phyloP scores from a whole-genome alignment of 2,888 invertebrate genomes.

The Anthrax anthrax region DNA sequence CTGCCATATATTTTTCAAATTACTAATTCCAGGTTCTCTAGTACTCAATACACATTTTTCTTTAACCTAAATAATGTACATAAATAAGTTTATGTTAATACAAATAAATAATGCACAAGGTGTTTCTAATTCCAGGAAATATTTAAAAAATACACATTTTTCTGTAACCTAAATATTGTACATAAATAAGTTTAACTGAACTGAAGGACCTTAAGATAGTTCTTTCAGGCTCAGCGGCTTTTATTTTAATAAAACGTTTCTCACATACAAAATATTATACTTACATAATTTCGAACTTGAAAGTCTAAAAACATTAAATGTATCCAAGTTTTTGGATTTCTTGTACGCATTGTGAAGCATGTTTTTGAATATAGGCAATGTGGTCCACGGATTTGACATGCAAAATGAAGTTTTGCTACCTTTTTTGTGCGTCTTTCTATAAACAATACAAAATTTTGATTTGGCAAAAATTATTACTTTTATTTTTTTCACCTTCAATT shows the following conservation, averaged over 20 bases:
- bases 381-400: slow-evolving; percentile 68
- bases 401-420: slow-evolving; percentile 75
- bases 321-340: slow-evolving; percentile 80
- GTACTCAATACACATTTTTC: slow-evolving; percentile 65
- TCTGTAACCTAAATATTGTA: slow-evolving; percentile 47
- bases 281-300: slow-evolving; percentile 43
- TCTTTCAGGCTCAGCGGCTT: too few relatives aligned
- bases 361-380: slow-evolving; percentile 78
- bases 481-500: slow-evolving; percentile 56
- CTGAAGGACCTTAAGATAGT: too few relatives aligned
- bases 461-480: too few relatives aligned
- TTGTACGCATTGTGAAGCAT: slow-evolving; percentile 62
- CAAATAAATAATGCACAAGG: too few relatives aligned
- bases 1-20: slow-evolving; percentile 86
- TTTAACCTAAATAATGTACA: slow-evolving; percentile 41
- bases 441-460: slow-evolving; percentile 15
- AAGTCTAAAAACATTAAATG: slow-evolving; percentile 92
- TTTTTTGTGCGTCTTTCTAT: slow-evolving; percentile 70
- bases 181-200: too few relatives aligned
- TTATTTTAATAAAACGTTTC: too few relatives aligned
- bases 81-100: too few relatives aligned
- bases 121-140: too few relatives aligned
- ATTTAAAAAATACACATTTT: slow-evolving; percentile 59
- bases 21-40: slow-evolving; percentile 65
- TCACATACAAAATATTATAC: too few relatives aligned